Evolutionary conservation across 2,797 vertebrate species (phyloP).

Genomic region (Babyrousa celebensis): DNA sequence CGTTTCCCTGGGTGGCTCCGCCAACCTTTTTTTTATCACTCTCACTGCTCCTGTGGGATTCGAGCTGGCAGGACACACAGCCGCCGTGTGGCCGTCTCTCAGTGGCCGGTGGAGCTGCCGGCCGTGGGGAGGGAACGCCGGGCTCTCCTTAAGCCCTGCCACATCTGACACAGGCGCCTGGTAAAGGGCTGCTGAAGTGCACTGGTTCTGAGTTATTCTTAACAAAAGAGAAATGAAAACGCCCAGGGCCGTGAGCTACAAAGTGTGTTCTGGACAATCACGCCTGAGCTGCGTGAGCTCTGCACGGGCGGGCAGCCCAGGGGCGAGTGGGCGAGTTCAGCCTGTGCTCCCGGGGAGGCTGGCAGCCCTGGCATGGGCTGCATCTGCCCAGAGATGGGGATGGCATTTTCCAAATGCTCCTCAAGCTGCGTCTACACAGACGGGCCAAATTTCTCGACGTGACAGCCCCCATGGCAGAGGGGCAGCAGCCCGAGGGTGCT

Average conservation of each 20-base stretch:
- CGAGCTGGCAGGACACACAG: not conserved
- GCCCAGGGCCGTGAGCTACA: not conserved
- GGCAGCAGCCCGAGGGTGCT: no score
- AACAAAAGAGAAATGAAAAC: constrained; percentile 19
- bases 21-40: not conserved
- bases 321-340: rapidly evolving
- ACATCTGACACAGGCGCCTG: not conserved
- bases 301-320: rapidly evolving
- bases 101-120: not conserved
- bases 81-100: no score
- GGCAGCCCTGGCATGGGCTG: no score
- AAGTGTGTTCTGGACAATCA: not conserved
- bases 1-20: not conserved
- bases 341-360: not conserved
- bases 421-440: not conserved
- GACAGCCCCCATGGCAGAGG: not conserved
- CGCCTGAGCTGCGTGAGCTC: not conserved
- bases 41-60: not conserved
- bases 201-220: not conserved
- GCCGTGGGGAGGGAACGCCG: rapidly evolving
- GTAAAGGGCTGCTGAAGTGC: not conserved
- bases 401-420: not conserved
- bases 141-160: not conserved
- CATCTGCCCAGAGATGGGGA: not conserved
- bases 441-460: not conserved